Conservation (phyloP, 2,797 vertebrate species). For the Cyprinodon diabolis region DNA sequence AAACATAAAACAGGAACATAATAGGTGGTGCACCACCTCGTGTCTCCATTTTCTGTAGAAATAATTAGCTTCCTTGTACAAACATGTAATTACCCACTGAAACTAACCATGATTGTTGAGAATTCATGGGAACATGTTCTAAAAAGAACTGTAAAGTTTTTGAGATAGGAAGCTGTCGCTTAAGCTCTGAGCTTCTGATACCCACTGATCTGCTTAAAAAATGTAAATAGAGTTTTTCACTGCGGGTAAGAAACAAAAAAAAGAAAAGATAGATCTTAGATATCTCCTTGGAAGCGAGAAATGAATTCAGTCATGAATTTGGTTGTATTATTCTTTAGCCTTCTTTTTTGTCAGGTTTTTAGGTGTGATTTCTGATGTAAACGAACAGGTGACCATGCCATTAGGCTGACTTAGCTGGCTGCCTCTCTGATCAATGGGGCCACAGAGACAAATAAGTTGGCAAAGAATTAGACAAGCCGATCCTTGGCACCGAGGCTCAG, state of each 20-base stretch:
- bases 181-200: background rate
- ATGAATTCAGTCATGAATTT: constrained; percentile 38
- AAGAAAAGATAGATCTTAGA: background rate
- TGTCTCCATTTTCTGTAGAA: too few species aligned
- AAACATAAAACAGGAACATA: too few species aligned
- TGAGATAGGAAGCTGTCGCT: too few species aligned
- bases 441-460: constrained; percentile 66
- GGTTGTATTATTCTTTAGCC: constrained; percentile 38
- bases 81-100: too few species aligned
- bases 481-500: constrained; percentile 49
- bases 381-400: constrained; percentile 51
- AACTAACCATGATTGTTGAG: too few species aligned
- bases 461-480: constrained; percentile 55
- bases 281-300: constrained; percentile 37
- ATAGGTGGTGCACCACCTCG: too few species aligned
- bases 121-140: too few species aligned
- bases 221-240: background rate
- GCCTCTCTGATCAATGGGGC: constrained; percentile 54
- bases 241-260: background rate
- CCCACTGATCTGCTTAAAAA: background rate
- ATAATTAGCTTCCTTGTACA: too few species aligned
- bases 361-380: constrained; percentile 48
- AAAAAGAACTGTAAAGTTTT: too few species aligned
- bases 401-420: constrained; percentile 57
- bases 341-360: constrained; percentile 42